Evolutionary conservation across 1,140 invertebrate genomes (phyloP), one percentile per base, ranked within the genome.

Genomic region (Arion vulgaris): DNA sequence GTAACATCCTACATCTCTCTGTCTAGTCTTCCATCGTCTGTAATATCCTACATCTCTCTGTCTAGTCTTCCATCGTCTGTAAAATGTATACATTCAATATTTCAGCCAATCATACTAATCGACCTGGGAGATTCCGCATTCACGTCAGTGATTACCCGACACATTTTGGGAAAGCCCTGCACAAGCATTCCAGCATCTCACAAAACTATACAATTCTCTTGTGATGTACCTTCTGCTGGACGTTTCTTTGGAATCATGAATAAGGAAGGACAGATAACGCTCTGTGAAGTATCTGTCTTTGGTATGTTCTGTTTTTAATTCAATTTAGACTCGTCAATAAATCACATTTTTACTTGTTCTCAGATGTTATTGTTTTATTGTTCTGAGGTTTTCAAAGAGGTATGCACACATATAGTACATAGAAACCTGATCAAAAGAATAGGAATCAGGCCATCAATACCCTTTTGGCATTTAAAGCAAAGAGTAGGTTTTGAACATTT

Each of bases 71-170:
- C 32, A 34, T 32, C 36, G 7, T 71, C 45, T 45, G n/a, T n/a
- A n/a, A n/a, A 5, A 15, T 23, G n/a, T n/a, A n/a, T n/a, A n/a
- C n/a, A n/a, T n/a, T n/a, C n/a, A n/a, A n/a, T 57, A 57, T 68
- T 79, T 26, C 57, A 79, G 78, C 78, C 78, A 80, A 80, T 71
- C 38, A 80, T 13, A 80, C 41, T 4, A 39, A n/a, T 15, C 62
- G 62, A 17, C 36, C 68, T n/a, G 80, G 80, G 71, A 51, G 71
- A 74, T 28, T 81, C 28, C 69, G 34, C 53, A 62, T 81, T 1
- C 71, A 81, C 80, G 80, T 81, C 28, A 81, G 80, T 34, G 80
- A 81, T 39, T 81, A 81, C 80, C 69, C 11, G 80, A 81, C 71
- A 73, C 80, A 2, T 81, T 81, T 41, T 81, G 71, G 80, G 80